Base-by-base conservation (phyloP, 2,113 vertebrate species). In the Oncorhynchus masou region DNA sequence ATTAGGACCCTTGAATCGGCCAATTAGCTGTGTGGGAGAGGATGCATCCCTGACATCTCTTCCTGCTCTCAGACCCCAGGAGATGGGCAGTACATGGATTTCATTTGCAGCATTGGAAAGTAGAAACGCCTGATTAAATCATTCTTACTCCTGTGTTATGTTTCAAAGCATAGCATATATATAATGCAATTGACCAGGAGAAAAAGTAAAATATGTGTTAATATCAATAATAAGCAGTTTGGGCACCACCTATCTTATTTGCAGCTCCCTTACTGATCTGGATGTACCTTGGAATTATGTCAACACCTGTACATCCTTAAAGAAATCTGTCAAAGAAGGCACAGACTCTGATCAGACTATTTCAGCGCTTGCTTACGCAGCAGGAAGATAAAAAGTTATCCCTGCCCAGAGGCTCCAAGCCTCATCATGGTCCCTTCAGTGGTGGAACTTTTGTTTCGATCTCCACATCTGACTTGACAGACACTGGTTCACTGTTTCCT, bases 1-100 rank as follows among this genome's bases (percentile, higher is more conserved):
- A 65, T 70, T 79, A 71, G n/a, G n/a, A 29, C 0, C 13, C 70
- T 65, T 51, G 5, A 48, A 66, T 75, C 45, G 74, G 51, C 27
- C 59, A 19, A 9, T 74, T 74, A 24, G 54, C 65, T 71, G 68
- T 57, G 34, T 31, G 34, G 71, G 4, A 31, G 67, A 31, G 67
- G 31, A 27, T n/a, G 9, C 6, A 22, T 22, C 67, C 48, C 34
- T 48, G 60, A 24, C 71, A 76, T 68, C 19, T 39, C 68, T 73
- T 76, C 66, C 54, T 79, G 39, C 29, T 57, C 39, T 45, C 4
- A 16, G 29, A 25, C 4, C 2, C 24, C 66, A 45, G 70, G 16
- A 73, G 64, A 65, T 19, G 51, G 51, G 3, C 34, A 74, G 15
- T 48, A 25, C 65, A 22, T 19, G 16, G 15, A 49, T 51, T 48